Evolutionary conservation across 2,797 vertebrate species (phyloP).

Genomic region (Synaphobranchus kaupii): DNA sequence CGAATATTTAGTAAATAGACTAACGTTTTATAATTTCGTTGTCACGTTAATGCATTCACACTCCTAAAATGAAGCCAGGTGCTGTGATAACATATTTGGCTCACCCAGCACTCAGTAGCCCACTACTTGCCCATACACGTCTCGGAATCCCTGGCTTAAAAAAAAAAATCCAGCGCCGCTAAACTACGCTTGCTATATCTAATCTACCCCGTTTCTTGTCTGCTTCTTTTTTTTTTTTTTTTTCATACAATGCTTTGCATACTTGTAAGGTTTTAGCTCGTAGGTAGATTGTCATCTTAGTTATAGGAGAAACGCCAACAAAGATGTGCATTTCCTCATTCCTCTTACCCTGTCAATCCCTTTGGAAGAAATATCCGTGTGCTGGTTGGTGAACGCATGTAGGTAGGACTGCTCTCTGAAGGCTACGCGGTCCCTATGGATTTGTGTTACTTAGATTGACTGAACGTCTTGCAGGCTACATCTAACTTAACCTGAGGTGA

Average conservation of each 20-base stretch:
- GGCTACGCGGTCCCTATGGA: slow-evolving; percentile 26
- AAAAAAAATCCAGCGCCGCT: background rate
- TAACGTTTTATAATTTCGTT: background rate
- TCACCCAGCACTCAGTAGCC: background rate
- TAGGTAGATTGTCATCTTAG: background rate
- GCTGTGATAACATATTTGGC: background rate
- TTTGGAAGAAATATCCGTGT: slow-evolving; percentile 20
- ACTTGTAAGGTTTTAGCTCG: background rate
- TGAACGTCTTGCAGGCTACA: background rate
- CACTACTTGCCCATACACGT: background rate
- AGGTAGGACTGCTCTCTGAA: slow-evolving; percentile 11
- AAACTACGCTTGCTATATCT: background rate
- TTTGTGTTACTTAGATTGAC: slow-evolving; percentile 29
- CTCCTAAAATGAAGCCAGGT: background rate
- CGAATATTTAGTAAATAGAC: background rate
- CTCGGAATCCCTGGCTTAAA: background rate
- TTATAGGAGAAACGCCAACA: slow-evolving; percentile 19
- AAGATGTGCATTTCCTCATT: slow-evolving; percentile 23
- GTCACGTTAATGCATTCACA: background rate
- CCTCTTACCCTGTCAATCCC: background rate
- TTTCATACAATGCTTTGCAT: background rate
- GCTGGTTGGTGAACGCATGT: slow-evolving; percentile 21
- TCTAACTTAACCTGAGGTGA: slow-evolving; percentile 7
- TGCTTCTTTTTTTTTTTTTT: background rate
- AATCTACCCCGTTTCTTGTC: background rate